Conservation (phyloP, 2,797 vertebrate species). For the Phoeniculus purpureus region DNA sequence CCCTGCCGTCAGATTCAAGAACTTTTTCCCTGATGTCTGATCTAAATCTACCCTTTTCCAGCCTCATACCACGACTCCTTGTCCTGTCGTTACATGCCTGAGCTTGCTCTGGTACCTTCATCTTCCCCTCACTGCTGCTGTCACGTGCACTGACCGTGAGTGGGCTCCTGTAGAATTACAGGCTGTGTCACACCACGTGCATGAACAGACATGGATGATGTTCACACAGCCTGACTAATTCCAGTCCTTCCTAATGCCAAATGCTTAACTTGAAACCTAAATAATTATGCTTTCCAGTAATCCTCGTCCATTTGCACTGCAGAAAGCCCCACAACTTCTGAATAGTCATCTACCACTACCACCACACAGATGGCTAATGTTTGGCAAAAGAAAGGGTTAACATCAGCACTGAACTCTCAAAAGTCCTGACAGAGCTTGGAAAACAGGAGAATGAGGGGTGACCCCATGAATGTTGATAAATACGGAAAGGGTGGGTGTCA, state of each 20-base stretch:
- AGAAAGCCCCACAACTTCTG: not conserved
- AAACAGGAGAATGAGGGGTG: too few species aligned
- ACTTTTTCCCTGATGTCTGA: too few species aligned
- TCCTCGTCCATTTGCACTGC: fast-evolving
- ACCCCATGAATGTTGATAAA: too few species aligned
- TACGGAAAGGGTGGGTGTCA: too few species aligned
- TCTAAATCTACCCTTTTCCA: too few species aligned
- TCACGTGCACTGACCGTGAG: not conserved
- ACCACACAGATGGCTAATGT: fast-evolving
- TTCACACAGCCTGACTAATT: not conserved
- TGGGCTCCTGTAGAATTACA: not conserved
- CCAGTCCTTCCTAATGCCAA: fast-evolving
- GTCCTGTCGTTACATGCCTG: too few species aligned
- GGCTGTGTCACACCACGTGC: not conserved
- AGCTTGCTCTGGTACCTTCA: not conserved
- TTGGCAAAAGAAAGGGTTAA: fast-evolving
- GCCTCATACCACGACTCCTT: too few species aligned
- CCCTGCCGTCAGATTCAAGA: too few species aligned
- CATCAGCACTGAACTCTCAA: fast-evolving
- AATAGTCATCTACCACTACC: fast-evolving
- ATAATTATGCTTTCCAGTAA: fast-evolving
- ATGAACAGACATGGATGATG: not conserved
- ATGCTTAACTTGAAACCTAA: fast-evolving
- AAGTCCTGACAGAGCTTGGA: not conserved
- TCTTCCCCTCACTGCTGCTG: not conserved